phyloP scores from a whole-genome alignment of 2,888 invertebrate species.

The Nasonia oneida region DNA sequence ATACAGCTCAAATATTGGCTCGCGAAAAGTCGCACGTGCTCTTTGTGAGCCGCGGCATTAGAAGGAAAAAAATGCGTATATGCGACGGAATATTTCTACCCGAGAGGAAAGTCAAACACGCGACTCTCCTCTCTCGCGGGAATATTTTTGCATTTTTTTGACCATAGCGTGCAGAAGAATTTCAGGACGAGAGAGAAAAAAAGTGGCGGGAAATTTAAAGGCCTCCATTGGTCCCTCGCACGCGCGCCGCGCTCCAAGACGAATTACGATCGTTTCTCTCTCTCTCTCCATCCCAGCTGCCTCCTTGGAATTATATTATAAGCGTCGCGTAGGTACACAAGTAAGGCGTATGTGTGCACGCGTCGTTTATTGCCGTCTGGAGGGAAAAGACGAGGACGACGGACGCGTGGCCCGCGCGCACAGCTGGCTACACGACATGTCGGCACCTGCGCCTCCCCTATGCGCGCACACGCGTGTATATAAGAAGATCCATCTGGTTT shows the following conservation, averaged over 20 bases:
- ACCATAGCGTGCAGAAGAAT: not conserved
- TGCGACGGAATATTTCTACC: not conserved
- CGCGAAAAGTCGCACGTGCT: constrained; percentile 57
- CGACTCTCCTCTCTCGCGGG: not conserved
- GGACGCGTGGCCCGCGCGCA: not conserved
- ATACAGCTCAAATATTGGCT: constrained; percentile 47
- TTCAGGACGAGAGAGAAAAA: not conserved
- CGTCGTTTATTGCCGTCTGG: constrained; percentile 13
- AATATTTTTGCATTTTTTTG: constrained; percentile 28
- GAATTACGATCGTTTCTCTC: not conserved
- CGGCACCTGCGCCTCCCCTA: constrained; percentile 43
- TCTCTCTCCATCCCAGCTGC: not conserved
- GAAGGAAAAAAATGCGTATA: constrained; percentile 8
- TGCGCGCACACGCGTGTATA: not conserved
- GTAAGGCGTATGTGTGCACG: constrained; percentile 3
- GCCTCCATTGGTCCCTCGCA: not conserved
- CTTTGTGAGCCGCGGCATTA: constrained; percentile 38
- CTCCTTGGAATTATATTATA: constrained; percentile 4
- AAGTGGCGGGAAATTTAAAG: constrained; percentile 40
- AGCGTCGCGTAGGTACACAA: not conserved
- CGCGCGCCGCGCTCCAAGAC: not conserved
- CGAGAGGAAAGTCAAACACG: constrained; percentile 11
- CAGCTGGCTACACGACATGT: constrained; percentile 41
- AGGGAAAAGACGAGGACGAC: not conserved
- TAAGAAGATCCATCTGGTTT: constrained; percentile 50